Conservation (phyloP, 2,113 vertebrate species). For the Podarcis muralis region DNA sequence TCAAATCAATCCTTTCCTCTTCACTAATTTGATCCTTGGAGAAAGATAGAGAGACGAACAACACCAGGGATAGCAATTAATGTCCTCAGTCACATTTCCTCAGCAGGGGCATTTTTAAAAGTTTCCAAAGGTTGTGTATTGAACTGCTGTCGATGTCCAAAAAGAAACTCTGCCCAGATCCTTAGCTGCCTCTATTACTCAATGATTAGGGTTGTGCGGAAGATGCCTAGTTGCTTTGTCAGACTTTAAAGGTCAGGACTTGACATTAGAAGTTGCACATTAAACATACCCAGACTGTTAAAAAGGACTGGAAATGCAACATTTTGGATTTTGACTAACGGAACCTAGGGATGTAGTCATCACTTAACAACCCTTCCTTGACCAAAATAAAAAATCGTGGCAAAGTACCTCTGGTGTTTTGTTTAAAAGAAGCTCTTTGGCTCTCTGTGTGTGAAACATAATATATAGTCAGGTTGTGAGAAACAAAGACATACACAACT, state of each 20-base stretch:
- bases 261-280: background rate
- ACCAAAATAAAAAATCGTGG: too few species aligned
- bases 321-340: background rate
- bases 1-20: background rate
- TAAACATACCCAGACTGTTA: background rate
- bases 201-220: background rate
- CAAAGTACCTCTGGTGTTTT: background rate
- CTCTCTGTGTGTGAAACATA: background rate
- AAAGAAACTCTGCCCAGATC: background rate
- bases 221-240: background rate
- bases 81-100: background rate
- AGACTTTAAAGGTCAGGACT: constrained; percentile 11
- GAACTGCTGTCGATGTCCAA: background rate
- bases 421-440: constrained; percentile 21
- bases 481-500: background rate
- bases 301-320: constrained; percentile 26
- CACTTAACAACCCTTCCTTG: too few species aligned
- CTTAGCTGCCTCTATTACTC: background rate
- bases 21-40: background rate
- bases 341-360: too few species aligned
- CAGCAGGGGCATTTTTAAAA: background rate
- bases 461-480: background rate
- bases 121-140: background rate
- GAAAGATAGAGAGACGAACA: background rate
- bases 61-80: background rate